Conservation (phyloP, 2,888 invertebrate species). For the Ceratothoa steindachneri region DNA sequence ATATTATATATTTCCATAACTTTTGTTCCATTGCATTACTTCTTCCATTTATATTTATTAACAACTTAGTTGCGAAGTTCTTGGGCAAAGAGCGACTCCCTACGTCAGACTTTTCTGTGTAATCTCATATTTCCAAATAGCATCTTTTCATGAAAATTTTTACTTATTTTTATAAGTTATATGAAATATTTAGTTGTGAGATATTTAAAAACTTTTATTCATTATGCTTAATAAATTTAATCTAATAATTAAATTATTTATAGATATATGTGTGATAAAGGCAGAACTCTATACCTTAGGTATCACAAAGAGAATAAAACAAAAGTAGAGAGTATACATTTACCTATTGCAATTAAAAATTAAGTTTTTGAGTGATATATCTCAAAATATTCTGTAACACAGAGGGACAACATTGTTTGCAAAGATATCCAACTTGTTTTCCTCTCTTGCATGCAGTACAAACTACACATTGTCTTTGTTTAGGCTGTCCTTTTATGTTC, state of each 20-base stretch:
- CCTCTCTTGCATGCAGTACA: not conserved
- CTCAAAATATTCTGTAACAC: not conserved
- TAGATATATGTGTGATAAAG: not conserved
- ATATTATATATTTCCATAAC: too few species aligned
- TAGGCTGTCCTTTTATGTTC: not conserved
- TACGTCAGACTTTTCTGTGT: not conserved
- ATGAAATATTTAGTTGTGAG: not conserved
- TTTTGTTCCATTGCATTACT: too few species aligned
- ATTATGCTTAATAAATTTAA: not conserved
- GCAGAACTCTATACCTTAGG: not conserved
- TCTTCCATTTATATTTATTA: too few species aligned
- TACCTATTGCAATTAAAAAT: not conserved
- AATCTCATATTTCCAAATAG: not conserved
- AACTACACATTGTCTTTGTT: slow-evolving; percentile 1
- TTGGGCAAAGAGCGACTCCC: not conserved
- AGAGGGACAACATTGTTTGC: not conserved
- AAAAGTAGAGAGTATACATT: not conserved
- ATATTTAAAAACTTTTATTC: not conserved
- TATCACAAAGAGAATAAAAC: not conserved
- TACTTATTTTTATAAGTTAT: not conserved
- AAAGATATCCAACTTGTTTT: not conserved
- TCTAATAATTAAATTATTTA: not conserved
- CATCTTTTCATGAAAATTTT: not conserved
- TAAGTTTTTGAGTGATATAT: not conserved
- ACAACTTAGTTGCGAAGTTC: not conserved